Evolutionary conservation across 2,888 invertebrate species (phyloP).

Genomic region (Coecobrya sp.): DNA sequence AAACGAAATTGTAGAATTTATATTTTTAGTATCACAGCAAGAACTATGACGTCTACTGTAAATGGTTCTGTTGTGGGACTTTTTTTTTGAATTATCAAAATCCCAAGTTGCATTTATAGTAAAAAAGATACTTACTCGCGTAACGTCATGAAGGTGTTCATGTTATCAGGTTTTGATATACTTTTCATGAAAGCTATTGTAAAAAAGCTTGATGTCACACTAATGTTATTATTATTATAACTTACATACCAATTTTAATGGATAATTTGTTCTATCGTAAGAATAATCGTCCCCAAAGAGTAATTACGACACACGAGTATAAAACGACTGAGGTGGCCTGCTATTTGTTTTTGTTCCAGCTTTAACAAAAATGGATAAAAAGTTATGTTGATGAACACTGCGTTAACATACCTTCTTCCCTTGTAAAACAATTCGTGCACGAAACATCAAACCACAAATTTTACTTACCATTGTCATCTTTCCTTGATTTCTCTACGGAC

Average conservation of each 20-base stretch:
- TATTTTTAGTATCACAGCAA: background rate
- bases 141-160: conserved; percentile 21
- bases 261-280: conserved; percentile 67
- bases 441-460: conserved; percentile 20
- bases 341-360: conserved; percentile 2
- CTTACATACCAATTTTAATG: conserved; percentile 51
- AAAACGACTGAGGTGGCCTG: conserved; percentile 66
- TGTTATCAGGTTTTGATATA: conserved; percentile 17
- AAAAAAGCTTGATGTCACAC: conserved; percentile 24
- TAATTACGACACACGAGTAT: conserved; percentile 69
- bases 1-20: conserved; percentile 22
- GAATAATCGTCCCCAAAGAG: conserved; percentile 68
- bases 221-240: conserved; percentile 11
- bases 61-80: conserved; percentile 5
- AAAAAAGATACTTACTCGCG: background rate
- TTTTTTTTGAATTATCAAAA: too few relatives aligned
- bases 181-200: conserved; percentile 30
- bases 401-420: background rate
- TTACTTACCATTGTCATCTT: conserved; percentile 49
- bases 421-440: background rate
- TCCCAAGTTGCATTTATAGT: background rate
- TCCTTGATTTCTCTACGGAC: conserved; percentile 74
- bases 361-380: background rate
- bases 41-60: background rate
- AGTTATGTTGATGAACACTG: background rate